Percentiles rank a stretch among this genome's conserved stretches.
Conservation (phyloP, 2,797 vertebrate species). For the Bucorvus abyssinicus region DNA sequence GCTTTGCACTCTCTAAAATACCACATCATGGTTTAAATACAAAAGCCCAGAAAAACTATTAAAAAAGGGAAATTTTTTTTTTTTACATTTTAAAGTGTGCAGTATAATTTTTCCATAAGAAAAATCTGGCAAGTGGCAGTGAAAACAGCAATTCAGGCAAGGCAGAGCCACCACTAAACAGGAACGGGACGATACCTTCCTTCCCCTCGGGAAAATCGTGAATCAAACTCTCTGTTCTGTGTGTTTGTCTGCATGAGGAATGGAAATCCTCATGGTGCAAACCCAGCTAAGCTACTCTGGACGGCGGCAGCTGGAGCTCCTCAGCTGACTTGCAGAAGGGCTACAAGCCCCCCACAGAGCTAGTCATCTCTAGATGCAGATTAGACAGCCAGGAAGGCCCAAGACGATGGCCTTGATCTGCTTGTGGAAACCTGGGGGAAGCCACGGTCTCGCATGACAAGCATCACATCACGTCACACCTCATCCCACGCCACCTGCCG, state of each 20-base stretch:
- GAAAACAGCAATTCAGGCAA: not conserved
- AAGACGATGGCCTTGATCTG: not conserved
- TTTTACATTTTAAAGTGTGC: not conserved
- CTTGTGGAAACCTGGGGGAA: not conserved
- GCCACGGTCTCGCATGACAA: accelerated
- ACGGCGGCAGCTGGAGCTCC: not conserved
- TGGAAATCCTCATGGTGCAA: not conserved
- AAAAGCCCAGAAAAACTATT: not conserved
- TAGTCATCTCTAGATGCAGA: not conserved
- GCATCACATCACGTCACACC: not conserved
- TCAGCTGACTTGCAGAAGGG: not conserved
- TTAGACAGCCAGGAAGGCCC: not conserved
- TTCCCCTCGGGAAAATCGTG: not conserved
- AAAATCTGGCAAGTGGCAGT: not conserved
- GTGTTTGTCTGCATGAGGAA: not conserved
- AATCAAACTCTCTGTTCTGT: not conserved
- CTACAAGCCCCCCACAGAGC: too few relatives aligned
- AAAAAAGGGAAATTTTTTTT: not conserved
- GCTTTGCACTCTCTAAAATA: not conserved
- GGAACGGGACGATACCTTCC: not conserved
- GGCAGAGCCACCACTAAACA: not conserved
- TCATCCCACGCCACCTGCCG: too few relatives aligned
- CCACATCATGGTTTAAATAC: not conserved
- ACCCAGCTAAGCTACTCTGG: not conserved
- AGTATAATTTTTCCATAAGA: not conserved